Conservation (phyloP, 2,797 vertebrate genomes). For the Crocodylus rhombifer region DNA sequence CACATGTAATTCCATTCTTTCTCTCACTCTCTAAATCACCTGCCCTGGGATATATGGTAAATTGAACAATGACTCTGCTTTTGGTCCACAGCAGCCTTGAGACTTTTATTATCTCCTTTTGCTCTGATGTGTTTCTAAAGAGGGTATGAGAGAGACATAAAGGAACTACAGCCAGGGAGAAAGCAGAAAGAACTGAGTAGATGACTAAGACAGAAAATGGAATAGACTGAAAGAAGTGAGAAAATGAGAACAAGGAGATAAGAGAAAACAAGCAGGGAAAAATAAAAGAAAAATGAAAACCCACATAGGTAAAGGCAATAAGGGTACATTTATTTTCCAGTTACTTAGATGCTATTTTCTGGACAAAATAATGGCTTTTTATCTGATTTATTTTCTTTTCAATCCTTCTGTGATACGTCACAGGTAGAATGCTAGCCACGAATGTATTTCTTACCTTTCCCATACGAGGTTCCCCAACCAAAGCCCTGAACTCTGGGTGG, state of each 20-base stretch:
- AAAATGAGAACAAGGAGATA: neutral
- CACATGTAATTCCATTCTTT: neutral
- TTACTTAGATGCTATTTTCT: neutral
- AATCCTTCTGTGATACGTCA: neutral
- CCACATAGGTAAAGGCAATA: neutral
- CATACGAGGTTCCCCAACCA: constrained; percentile 93
- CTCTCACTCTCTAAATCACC: neutral
- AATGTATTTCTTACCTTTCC: constrained; percentile 86
- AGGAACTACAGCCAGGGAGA: neutral
- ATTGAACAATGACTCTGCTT: neutral
- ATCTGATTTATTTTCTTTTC: neutral
- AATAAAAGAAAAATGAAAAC: neutral
- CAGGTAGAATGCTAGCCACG: neutral
- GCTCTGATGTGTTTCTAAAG: neutral
- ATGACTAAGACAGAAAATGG: neutral
- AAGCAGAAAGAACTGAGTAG: neutral
- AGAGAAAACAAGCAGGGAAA: neutral
- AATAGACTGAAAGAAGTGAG: neutral
- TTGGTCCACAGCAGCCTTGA: neutral
- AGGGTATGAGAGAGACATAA: neutral
- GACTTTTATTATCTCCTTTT: neutral
- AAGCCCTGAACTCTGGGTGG: constrained; percentile 88
- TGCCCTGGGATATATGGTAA: neutral
- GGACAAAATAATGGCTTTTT: neutral
- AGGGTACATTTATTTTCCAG: neutral